These are phyloP conservation scores for Cactoblastis cactorum DNA, from an alignment of 2,888 invertebrate species.

Conservation along the genomic window DNA sequence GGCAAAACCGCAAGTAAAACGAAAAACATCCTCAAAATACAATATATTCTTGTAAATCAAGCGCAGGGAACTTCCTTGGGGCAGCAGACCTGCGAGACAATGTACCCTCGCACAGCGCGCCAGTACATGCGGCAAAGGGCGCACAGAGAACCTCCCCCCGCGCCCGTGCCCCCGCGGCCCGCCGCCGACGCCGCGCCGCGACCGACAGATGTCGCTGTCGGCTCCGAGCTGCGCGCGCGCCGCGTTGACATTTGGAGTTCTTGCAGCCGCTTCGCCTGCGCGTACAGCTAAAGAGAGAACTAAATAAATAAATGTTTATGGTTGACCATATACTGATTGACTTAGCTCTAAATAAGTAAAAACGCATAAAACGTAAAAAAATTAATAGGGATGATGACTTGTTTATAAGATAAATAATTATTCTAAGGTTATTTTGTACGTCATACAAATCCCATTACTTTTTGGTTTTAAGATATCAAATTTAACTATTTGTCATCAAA, in stretches of 20 bases:
- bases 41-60: not conserved
- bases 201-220: constrained; percentile 16
- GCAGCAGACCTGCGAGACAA: constrained; percentile 34
- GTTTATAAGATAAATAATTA: too few relatives aligned
- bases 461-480: too few relatives aligned
- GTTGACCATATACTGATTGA: too few relatives aligned
- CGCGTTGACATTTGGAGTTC: constrained; percentile 30
- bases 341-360: too few relatives aligned
- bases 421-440: too few relatives aligned
- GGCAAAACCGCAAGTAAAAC: too few relatives aligned
- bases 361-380: too few relatives aligned
- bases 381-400: too few relatives aligned
- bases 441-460: too few relatives aligned
- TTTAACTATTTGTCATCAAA: too few relatives aligned
- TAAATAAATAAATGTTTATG: too few relatives aligned
- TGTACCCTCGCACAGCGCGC: constrained; percentile 43
- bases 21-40: not conserved
- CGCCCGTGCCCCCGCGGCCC: constrained; percentile 12
- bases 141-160: constrained; percentile 36
- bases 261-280: constrained; percentile 50
- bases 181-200: constrained; percentile 15
- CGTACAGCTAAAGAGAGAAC: constrained; percentile 40
- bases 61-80: constrained; percentile 16
- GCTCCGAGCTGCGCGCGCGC: constrained; percentile 18
- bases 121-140: constrained; percentile 53